Evolutionary conservation across 2,888 invertebrate genomes (phyloP), one percentile per base, ranked within the genome.

Genomic region (Apocheima hispidaria): DNA sequence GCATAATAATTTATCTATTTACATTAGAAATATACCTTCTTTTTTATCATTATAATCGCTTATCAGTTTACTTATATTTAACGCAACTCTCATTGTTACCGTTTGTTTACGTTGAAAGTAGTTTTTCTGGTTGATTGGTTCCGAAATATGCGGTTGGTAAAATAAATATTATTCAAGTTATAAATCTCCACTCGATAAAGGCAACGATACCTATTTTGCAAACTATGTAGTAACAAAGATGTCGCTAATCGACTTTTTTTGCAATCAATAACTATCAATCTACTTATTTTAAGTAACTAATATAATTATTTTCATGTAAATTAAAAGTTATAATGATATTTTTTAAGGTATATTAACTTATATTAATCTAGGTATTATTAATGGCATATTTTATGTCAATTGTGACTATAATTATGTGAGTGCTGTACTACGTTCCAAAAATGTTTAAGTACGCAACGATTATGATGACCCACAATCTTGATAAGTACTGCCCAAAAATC

Each of bases 31-130:
- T 4, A 30, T 30, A 30, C 28, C 28, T 28, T 9, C 9, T 30
- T 10, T 0, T 30, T 10, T 30, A 4, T 4, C 23, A 23, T 5
- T 23, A 23, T 9, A 7, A 28, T 28, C 28, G 5, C 7, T 7
- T 28, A 28, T 28, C 9, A 28, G 28, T 28, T 28, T 28, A 7
- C 14, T n/a, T 10, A 7, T 40, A 30, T 49, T 49, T n/a, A n/a
- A 35, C 12, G n/a, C 35, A 35, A 35, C 2, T 35, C 5, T 18
- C 18, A 40, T 40, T 40, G 12, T 41, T 41, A 16, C 10, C 33
- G 33, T 14, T 33, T 54, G n/a, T 20, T 35, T 30, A 35, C 36
- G 35, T 54, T 18, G 54, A 54, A 54, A 54, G 44, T 54, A 18
- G 43, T 33, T 16, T 26, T 54, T 35, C 54, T 36, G 44, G 44